phyloP scores from a whole-genome alignment of 2,113 vertebrate species.

The Lutjanus erythropterus region DNA sequence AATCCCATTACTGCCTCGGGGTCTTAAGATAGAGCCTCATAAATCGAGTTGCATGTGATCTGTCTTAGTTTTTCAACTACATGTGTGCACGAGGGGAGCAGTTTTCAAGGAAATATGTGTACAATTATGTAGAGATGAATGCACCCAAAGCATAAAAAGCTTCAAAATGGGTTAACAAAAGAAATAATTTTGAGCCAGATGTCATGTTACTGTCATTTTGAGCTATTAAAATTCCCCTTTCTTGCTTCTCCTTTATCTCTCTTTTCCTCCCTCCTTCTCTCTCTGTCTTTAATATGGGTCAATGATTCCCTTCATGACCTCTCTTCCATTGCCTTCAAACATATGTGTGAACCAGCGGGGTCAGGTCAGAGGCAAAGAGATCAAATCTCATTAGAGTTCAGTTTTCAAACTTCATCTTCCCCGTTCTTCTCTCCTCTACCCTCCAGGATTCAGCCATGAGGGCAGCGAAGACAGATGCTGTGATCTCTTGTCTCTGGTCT shows the following conservation, averaged over 20 bases:
- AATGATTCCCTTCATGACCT: constrained; percentile 74
- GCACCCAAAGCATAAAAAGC: constrained; percentile 18
- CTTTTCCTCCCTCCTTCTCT: neutral
- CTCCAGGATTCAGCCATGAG: neutral
- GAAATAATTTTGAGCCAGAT: neutral
- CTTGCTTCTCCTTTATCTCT: neutral
- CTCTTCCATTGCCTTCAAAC: constrained; percentile 14
- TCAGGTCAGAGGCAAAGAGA: constrained; percentile 33
- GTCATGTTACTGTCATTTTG: constrained; percentile 2
- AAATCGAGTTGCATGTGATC: constrained; percentile 59
- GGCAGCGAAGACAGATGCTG: neutral
- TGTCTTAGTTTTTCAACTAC: constrained; percentile 46
- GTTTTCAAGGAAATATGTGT: constrained; percentile 37
- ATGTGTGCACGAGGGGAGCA: constrained; percentile 7
- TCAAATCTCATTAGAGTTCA: constrained; percentile 41
- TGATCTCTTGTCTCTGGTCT: neutral
- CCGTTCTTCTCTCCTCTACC: neutral
- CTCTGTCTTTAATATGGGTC: constrained; percentile 42
- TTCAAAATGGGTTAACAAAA: constrained; percentile 46
- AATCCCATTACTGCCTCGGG: constrained; percentile 46
- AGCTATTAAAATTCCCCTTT: neutral
- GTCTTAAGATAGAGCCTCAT: constrained; percentile 58
- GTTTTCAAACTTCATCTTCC: constrained; percentile 40
- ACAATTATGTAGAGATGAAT: no score
- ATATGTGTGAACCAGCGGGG: constrained; percentile 36